Base-by-base conservation (phyloP, 2,888 invertebrate species). In the Aromia moschata region DNA sequence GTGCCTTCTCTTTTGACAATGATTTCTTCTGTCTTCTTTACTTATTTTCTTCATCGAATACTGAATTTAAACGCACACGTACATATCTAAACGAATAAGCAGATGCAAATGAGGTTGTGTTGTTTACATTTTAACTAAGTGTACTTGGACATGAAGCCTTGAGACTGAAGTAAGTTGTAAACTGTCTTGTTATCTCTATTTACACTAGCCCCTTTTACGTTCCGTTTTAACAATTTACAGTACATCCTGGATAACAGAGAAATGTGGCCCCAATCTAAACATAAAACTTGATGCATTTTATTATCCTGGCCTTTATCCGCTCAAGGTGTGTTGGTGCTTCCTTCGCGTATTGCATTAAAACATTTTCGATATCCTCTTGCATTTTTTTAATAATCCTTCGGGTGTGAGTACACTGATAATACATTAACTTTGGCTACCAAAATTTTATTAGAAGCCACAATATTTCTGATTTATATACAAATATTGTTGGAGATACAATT, bases 131-230 rank as follows among this genome's bases (percentile, higher is more conserved):
- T 45, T 41, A 55, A 46, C 41, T 49, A 49, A 49, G 49, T 49
- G 49, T 49, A 38, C 36, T 60, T 52, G 40, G 45, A 46, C 51
- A 52, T 53, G 47, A 60, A 52, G 46, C 55, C 20, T 17, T 31
- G 47, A 45, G 40, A 53, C 54, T 53, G 43, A 47, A 59, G 51
- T 51, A 49, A 62, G 62, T 62, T 59, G 59, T 62, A 59, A 62
- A 59, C 62, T 56, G 45, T 62, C 56, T 58, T 38, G 55, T 58
- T 58, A 58, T 62, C 55, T 62, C 37, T 58, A 47, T 58, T 58
- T 56, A 18, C 54, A 49, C 38, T 61, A 40, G 40, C 45, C 56
- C 51, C 55, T 51, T n/a, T 49, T 58, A 45, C 45, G 47, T 62
- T 51, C 55, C 37, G 43, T 40, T 45, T 58, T 49, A 55, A 52